A percentile compares a stretch with the other conserved stretches of the same genome.
Conservation (phyloP, 2,888 invertebrate genomes). For the Antheraea yamamai region DNA sequence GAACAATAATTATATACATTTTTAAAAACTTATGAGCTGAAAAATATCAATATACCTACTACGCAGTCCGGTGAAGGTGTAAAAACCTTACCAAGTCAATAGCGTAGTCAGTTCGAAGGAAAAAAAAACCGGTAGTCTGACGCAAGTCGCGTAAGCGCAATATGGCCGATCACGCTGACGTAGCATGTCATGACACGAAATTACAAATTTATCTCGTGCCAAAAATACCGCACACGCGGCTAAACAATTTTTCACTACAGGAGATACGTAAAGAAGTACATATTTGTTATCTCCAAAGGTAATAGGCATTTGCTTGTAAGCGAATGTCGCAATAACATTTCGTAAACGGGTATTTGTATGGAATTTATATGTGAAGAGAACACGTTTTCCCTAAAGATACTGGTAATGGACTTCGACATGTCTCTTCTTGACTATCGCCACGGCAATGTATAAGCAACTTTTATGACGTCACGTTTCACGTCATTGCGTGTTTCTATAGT, state of each 20-base stretch:
- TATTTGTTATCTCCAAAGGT: neutral
- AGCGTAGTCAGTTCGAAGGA: no score
- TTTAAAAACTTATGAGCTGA: no score
- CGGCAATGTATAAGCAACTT: neutral
- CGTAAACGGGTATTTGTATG: neutral
- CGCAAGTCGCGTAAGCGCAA: no score
- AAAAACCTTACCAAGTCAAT: no score
- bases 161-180: no score
- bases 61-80: no score
- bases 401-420: neutral
- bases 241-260: no score
- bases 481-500: slow-evolving; percentile 2
- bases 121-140: no score
- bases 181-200: neutral
- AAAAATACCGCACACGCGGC: no score
- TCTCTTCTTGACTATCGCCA: neutral
- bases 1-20: no score
- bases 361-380: neutral
- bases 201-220: no score
- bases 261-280: neutral
- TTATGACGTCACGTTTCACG: slow-evolving; percentile 3
- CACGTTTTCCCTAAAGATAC: neutral
- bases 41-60: no score
- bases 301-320: neutral
- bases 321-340: neutral